phyloP scores from a whole-genome alignment of 2,797 vertebrate genomes.

The Dendrocincla tyrannina region DNA sequence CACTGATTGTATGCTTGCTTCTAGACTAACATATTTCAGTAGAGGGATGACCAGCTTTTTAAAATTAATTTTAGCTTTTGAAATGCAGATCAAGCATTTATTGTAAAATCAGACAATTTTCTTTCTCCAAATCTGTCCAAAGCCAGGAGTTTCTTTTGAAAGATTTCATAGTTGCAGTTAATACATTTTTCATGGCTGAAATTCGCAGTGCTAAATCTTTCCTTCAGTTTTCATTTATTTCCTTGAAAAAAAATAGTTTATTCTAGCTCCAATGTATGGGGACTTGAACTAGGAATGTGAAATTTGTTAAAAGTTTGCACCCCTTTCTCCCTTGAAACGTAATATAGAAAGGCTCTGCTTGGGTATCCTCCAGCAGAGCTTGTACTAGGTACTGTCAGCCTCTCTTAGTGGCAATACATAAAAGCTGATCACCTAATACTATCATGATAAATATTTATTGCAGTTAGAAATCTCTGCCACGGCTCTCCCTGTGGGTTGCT shows the following conservation, averaged over 20 bases:
- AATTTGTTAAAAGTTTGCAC: not conserved
- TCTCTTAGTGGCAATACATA: not conserved
- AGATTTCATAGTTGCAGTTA: not conserved
- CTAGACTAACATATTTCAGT: not conserved
- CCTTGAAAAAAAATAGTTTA: not conserved
- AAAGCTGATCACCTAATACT: not conserved
- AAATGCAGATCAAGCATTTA: not conserved
- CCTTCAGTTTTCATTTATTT: not conserved
- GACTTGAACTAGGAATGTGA: not conserved
- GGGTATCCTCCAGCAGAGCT: not conserved
- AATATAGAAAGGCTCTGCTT: not conserved
- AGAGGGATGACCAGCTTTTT: not conserved
- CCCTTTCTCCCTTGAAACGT: not conserved
- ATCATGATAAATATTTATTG: not conserved
- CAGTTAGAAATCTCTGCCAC: not conserved
- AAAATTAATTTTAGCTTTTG: not conserved
- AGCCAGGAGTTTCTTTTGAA: not conserved
- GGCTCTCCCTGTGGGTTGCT: not conserved
- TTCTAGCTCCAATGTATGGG: not conserved
- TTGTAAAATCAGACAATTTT: not conserved
- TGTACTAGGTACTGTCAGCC: not conserved
- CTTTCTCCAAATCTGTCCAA: not conserved
- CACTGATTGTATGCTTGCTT: not conserved
- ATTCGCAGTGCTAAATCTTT: not conserved
- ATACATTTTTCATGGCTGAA: not conserved